A percentile compares a stretch with the other conserved stretches of the same genome.
Conservation (phyloP, 1,140 invertebrate genomes). For the Danaus melanippus region DNA sequence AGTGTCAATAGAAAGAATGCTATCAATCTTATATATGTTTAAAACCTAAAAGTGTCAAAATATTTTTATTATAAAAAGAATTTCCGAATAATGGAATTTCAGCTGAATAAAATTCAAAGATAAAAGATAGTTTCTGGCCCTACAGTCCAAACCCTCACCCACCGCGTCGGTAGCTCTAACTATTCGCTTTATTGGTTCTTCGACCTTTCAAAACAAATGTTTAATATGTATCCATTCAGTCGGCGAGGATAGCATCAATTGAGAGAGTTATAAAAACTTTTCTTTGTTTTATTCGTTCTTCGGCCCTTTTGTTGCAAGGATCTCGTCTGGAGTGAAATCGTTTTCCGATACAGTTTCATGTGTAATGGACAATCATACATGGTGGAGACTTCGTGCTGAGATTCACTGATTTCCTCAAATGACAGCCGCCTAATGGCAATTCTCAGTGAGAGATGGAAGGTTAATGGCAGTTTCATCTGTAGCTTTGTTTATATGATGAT, state of each 20-base stretch:
- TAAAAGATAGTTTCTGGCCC: too few relatives aligned
- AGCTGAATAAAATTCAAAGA: too few relatives aligned
- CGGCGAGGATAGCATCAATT: conserved; percentile 34
- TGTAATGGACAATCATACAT: conserved; percentile 57
- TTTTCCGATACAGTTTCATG: conserved; percentile 61
- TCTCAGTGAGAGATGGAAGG: too few relatives aligned
- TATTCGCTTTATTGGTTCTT: too few relatives aligned
- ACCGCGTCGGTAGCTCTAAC: too few relatives aligned
- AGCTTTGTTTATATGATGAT: too few relatives aligned
- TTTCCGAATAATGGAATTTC: too few relatives aligned
- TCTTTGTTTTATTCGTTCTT: conserved; percentile 44
- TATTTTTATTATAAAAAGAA: too few relatives aligned
- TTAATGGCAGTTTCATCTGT: too few relatives aligned
- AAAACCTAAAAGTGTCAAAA: conserved; percentile 6
- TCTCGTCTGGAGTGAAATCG: conserved; percentile 51
- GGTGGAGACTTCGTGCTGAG: conserved; percentile 21
- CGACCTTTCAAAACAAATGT: conserved; percentile 8
- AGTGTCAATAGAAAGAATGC: neutral
- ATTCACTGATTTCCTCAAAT: conserved; percentile 26
- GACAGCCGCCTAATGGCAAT: too few relatives aligned
- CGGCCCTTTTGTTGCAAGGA: conserved; percentile 28
- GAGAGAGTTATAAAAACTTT: conserved; percentile 53
- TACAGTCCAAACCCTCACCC: too few relatives aligned
- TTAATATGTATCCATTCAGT: conserved; percentile 12
- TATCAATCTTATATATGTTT: conserved; percentile 9